Evolutionary conservation across 2,113 vertebrate species (phyloP).

Genomic region (Notarius quadriscutis): DNA sequence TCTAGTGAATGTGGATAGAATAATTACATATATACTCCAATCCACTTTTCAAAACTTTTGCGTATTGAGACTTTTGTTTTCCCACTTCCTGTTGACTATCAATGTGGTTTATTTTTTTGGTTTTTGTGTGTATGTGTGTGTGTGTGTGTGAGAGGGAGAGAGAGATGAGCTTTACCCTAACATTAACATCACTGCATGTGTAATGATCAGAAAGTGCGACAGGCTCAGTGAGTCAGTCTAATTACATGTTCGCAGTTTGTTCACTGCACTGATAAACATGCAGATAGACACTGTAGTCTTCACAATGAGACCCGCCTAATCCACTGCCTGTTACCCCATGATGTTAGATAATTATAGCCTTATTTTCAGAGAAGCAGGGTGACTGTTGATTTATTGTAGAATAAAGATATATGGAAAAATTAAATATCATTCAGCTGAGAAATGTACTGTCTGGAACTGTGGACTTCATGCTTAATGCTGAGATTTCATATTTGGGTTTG

Average conservation of each 20-base stretch:
- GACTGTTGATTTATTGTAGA: not conserved
- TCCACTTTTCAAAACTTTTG: not conserved
- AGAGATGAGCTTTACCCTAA: constrained; percentile 26
- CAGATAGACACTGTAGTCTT: constrained; percentile 5
- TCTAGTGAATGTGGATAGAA: too few species aligned
- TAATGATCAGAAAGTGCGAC: constrained; percentile 35
- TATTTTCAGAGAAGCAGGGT: not conserved
- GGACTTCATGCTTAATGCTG: not conserved
- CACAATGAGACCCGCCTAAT: not conserved
- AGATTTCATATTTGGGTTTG: not conserved
- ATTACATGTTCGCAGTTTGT: constrained; percentile 28
- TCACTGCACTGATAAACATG: constrained; percentile 10
- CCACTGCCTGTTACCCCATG: not conserved
- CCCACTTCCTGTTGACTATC: constrained; percentile 1
- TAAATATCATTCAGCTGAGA: not conserved
- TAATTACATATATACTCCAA: not conserved
- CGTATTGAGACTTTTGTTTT: constrained; percentile 6
- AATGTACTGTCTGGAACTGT: not conserved
- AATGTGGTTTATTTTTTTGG: not conserved
- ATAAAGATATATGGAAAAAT: not conserved
- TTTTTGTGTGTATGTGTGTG: constrained; percentile 2
- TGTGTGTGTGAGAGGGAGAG: not conserved
- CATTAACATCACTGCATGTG: constrained; percentile 33
- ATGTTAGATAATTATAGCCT: not conserved
- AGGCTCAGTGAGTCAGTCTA: constrained; percentile 23